Percentiles rank a stretch among this genome's conserved stretches.
phyloP scores from a whole-genome alignment of 1,140 invertebrate genomes.

The Drosophila truncata region DNA sequence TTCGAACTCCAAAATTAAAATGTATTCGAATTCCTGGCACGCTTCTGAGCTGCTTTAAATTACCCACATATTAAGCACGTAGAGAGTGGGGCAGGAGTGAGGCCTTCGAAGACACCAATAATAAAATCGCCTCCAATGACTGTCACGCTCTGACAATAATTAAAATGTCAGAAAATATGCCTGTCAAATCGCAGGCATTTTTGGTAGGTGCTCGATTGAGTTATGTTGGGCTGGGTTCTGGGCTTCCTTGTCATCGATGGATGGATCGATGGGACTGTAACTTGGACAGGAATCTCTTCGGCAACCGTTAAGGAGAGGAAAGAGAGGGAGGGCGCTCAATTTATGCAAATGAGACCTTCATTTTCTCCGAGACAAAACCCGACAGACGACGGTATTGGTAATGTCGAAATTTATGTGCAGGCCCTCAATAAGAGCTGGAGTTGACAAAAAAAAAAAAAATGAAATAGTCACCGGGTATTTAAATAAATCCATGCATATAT shows the following conservation, averaged over 20 bases:
- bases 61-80: slow-evolving; percentile 73
- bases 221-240: slow-evolving; percentile 59
- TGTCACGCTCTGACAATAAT: slow-evolving; percentile 68
- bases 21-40: slow-evolving; percentile 60
- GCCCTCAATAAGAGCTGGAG: slow-evolving; percentile 36
- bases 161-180: slow-evolving; percentile 75
- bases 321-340: slow-evolving; percentile 13
- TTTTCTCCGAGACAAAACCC: slow-evolving; percentile 39
- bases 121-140: slow-evolving; percentile 35
- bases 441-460: slow-evolving; percentile 48
- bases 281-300: slow-evolving; percentile 14
- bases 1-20: slow-evolving; percentile 33
- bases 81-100: slow-evolving; percentile 12
- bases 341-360: slow-evolving; percentile 75
- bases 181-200: slow-evolving; percentile 53
- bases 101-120: slow-evolving; percentile 27
- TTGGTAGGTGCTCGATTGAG: slow-evolving; percentile 63
- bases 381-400: slow-evolving; percentile 40
- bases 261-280: slow-evolving; percentile 13
- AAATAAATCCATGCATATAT: slow-evolving; percentile 52
- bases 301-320: slow-evolving; percentile 44
- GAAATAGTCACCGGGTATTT: slow-evolving; percentile 38
- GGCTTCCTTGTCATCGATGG: slow-evolving; percentile 15
- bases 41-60: slow-evolving; percentile 73
- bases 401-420: slow-evolving; percentile 70